Conservation (phyloP, 2,797 vertebrate genomes). For the Holocentrus rufus region DNA sequence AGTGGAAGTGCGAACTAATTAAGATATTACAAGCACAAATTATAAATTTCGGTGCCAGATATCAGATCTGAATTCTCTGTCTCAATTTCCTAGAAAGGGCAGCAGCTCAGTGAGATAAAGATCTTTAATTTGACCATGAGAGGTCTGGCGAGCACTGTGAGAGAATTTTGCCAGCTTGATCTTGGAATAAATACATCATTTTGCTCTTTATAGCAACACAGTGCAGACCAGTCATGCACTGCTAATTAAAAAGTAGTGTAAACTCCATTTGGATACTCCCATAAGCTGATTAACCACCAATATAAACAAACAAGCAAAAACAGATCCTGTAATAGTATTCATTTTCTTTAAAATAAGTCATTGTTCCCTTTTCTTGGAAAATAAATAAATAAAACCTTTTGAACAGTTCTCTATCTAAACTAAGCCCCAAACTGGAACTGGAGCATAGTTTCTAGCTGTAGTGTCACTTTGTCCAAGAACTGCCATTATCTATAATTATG, state of each 20-base stretch:
- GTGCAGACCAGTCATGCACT: too few relatives aligned
- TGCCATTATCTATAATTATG: background rate
- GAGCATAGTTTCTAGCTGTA: background rate
- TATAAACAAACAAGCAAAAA: too few relatives aligned
- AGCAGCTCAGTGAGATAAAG: slow-evolving; percentile 41
- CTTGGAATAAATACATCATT: background rate
- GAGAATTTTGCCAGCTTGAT: background rate
- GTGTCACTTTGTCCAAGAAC: background rate
- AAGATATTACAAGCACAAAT: slow-evolving; percentile 32
- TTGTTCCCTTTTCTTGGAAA: too few relatives aligned
- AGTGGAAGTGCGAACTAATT: slow-evolving; percentile 25
- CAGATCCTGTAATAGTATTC: too few relatives aligned
- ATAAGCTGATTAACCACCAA: too few relatives aligned
- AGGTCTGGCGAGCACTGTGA: slow-evolving; percentile 8
- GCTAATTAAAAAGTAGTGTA: too few relatives aligned
- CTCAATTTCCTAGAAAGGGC: slow-evolving; percentile 45
- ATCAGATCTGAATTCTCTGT: slow-evolving; percentile 35
- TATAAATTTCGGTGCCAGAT: slow-evolving; percentile 27
- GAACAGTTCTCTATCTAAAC: slow-evolving; percentile 9
- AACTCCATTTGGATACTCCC: too few relatives aligned
- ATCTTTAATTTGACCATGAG: slow-evolving; percentile 55
- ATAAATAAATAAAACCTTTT: too few relatives aligned
- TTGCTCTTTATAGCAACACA: slow-evolving; percentile 6
- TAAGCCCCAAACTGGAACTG: background rate
- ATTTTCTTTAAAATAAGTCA: too few relatives aligned